Conservation (phyloP, 92 coral and sea anemone species). For the Anthopleura xanthogrammica region DNA sequence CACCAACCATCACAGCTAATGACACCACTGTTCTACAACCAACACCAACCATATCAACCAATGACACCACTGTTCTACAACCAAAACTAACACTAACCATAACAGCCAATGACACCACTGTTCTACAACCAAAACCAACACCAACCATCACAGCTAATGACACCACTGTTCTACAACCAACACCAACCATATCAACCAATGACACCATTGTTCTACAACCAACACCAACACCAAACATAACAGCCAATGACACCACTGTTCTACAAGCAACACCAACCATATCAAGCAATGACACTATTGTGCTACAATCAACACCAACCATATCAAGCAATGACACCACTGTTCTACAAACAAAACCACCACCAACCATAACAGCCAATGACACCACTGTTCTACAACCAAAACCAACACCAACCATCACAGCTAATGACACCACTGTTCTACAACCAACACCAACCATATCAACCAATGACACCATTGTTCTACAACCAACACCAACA, state of each 20-base stretch:
- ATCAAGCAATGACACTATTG: neutral
- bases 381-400: neutral
- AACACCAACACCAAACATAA: neutral
- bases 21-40: neutral
- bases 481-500: neutral
- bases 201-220: neutral
- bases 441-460: neutral
- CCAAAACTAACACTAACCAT: neutral
- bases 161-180: neutral
- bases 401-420: neutral
- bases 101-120: neutral
- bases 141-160: neutral
- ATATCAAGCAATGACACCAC: neutral
- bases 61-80: neutral
- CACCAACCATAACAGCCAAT: neutral
- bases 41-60: neutral
- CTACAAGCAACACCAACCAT: neutral
- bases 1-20: neutral
- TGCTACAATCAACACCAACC: neutral
- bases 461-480: neutral
- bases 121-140: neutral
- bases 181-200: neutral
- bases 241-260: neutral
- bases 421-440: neutral
- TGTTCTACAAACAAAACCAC: neutral